Conservation (phyloP, 2,113 vertebrate species). For the Thamnophis sirtalis region DNA sequence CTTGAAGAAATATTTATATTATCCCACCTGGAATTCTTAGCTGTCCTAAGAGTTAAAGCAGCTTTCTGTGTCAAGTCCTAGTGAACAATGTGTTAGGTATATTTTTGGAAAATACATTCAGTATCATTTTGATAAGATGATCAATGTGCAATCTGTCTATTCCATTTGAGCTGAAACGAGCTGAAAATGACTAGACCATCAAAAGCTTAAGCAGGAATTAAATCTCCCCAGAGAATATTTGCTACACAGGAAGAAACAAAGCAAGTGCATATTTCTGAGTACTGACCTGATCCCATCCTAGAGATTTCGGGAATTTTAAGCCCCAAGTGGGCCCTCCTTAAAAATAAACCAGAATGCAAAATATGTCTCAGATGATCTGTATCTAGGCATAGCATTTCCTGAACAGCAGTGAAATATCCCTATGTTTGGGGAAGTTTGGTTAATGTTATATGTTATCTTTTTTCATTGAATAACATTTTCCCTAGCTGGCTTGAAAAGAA, state of each 20-base stretch:
- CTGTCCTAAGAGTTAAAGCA: background rate
- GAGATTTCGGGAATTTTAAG: background rate
- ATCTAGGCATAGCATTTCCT: slow-evolving; percentile 5
- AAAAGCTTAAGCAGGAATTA: background rate
- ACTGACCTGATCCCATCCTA: background rate
- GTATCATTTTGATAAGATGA: background rate
- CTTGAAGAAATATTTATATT: background rate
- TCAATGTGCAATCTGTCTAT: background rate
- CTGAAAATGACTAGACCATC: background rate
- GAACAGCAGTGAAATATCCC: slow-evolving; percentile 3
- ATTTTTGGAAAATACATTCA: background rate
- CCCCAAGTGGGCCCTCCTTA: background rate
- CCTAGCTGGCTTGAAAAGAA: background rate
- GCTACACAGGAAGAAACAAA: background rate
- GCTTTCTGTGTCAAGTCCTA: background rate
- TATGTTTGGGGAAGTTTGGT: background rate
- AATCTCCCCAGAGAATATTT: background rate
- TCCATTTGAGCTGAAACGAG: background rate
- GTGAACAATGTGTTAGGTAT: background rate
- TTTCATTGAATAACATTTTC: background rate
- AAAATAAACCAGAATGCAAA: background rate
- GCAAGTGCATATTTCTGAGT: background rate
- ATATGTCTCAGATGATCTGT: background rate
- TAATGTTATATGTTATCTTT: background rate
- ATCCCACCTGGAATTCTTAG: background rate